Evolutionary conservation across 2,797 vertebrate genomes (phyloP).

Genomic region (Loris lydekkerianus): DNA sequence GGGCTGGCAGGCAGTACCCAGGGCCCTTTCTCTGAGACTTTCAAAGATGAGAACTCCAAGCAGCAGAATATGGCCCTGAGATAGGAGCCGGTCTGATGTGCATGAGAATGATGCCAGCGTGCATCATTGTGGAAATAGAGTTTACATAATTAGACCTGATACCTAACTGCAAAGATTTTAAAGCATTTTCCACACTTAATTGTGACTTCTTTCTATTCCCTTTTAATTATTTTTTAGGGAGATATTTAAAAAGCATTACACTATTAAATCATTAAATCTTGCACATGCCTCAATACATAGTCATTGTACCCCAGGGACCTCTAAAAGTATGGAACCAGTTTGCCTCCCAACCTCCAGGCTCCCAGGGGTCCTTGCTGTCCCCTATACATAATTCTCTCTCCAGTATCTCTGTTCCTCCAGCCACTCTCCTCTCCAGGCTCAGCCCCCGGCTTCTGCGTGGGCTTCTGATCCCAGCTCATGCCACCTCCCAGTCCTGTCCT

Average conservation of each 20-base stretch:
- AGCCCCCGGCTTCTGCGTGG: too few species aligned
- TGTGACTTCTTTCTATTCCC: background rate
- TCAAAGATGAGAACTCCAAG: background rate
- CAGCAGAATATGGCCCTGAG: background rate
- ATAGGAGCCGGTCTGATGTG: too few species aligned
- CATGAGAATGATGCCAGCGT: background rate
- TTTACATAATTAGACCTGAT: background rate
- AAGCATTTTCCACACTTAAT: background rate
- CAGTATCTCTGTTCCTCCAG: background rate
- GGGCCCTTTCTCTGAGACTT: background rate
- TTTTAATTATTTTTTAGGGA: background rate
- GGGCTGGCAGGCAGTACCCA: background rate
- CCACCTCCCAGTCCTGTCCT: background rate
- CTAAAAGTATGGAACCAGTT: background rate
- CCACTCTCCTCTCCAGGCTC: background rate
- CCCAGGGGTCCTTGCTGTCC: background rate
- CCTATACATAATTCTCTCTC: too few species aligned
- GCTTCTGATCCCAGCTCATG: background rate
- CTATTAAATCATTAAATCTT: constrained; percentile 20
- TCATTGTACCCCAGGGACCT: background rate
- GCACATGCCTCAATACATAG: background rate
- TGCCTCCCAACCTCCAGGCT: background rate
- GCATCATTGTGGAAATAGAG: background rate
- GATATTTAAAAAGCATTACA: background rate
- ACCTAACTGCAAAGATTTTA: background rate